phyloP scores from a whole-genome alignment of 2,888 invertebrate genomes.

The Lamellibrachia columna region DNA sequence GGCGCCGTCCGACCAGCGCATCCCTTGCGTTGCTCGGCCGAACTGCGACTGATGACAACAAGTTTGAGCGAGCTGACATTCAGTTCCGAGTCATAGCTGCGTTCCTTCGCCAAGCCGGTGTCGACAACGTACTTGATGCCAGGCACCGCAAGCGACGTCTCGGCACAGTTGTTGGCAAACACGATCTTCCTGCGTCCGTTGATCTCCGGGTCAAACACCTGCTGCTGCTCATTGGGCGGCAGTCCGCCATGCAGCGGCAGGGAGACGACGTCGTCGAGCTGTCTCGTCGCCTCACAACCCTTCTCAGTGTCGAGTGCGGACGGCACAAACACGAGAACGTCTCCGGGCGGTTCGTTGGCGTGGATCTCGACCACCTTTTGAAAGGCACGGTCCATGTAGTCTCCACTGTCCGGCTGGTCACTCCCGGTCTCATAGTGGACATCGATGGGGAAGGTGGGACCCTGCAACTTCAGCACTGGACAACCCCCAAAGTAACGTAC shows the following conservation, averaged over 20 bases:
- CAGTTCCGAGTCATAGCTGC: constrained; percentile 56
- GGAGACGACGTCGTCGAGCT: background rate
- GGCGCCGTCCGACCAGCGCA: constrained; percentile 63
- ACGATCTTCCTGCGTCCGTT: constrained; percentile 60
- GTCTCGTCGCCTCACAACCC: constrained; percentile 43
- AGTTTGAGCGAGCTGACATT: constrained; percentile 56
- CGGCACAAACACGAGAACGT: constrained; percentile 66
- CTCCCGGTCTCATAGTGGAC: constrained; percentile 48
- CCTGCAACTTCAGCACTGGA: constrained; percentile 57
- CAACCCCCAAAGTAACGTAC: constrained; percentile 55
- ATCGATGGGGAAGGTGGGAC: constrained; percentile 63
- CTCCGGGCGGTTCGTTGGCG: constrained; percentile 49
- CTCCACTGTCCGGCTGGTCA: constrained; percentile 33
- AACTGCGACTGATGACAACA: constrained; percentile 56
- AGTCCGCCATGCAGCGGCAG: constrained; percentile 59
- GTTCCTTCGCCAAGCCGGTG: constrained; percentile 63
- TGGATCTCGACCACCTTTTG: constrained; percentile 56
- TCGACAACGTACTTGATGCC: constrained; percentile 66
- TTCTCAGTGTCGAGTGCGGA: constrained; percentile 59
- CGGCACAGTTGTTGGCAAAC: constrained; percentile 66
- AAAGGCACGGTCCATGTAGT: constrained; percentile 51
- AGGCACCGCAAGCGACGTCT: constrained; percentile 66
- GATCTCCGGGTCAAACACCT: constrained; percentile 52
- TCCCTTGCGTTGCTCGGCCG: constrained; percentile 65
- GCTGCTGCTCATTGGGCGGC: constrained; percentile 57